Conservation (phyloP, 2,113 vertebrate species). For the Pheucticus melanocephalus region DNA sequence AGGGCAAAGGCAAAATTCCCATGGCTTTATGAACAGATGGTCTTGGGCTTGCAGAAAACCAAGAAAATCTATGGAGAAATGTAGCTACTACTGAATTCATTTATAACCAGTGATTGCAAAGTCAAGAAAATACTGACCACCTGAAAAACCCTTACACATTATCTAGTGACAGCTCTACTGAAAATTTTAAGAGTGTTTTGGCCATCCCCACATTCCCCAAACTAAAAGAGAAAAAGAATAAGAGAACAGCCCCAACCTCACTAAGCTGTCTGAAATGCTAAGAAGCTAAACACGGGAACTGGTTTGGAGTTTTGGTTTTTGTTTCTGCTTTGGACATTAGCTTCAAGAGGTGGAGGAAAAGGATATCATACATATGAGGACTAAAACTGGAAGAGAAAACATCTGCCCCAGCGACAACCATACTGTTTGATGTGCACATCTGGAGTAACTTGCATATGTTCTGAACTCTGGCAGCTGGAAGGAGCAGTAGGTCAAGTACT, state of each 20-base stretch:
- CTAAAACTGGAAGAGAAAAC: not conserved
- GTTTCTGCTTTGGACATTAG: not conserved
- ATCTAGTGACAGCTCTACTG: not conserved
- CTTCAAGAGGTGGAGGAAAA: not conserved
- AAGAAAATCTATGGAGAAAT: not conserved
- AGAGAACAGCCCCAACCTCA: not conserved
- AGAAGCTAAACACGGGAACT: not conserved
- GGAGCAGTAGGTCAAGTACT: not conserved
- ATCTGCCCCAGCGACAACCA: not conserved
- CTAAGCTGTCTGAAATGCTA: not conserved
- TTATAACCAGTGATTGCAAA: not conserved
- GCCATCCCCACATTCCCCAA: fast-evolving
- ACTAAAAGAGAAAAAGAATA: not conserved
- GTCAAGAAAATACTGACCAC: not conserved
- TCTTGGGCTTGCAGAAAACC: not conserved
- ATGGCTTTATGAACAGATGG: not conserved
- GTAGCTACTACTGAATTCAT: not conserved
- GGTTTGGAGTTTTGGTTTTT: not conserved
- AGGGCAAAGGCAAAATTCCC: not conserved
- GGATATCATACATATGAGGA: not conserved
- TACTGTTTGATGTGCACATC: not conserved
- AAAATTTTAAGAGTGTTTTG: not conserved
- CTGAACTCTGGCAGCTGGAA: not conserved
- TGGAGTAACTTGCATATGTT: not conserved
- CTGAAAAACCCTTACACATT: not conserved